phyloP scores from a whole-genome alignment of 1,140 invertebrate species.

The Drosophila neocordata region DNA sequence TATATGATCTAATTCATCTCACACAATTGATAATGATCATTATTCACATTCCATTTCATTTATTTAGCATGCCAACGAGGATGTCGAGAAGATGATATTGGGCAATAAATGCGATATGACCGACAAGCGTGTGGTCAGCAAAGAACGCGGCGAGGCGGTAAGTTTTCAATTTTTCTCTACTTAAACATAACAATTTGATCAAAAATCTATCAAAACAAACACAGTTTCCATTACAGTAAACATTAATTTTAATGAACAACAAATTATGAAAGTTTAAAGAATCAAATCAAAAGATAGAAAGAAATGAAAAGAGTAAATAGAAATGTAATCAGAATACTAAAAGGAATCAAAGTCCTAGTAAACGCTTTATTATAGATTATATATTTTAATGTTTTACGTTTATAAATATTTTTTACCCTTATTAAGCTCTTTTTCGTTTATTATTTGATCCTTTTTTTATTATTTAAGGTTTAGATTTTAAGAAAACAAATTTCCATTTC shows the following conservation, averaged over 20 bases:
- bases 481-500: no score
- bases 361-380: no score
- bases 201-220: neutral
- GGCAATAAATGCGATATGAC: conserved; percentile 99
- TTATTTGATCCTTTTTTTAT: no score
- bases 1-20: neutral
- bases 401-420: no score
- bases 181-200: neutral
- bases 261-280: no score
- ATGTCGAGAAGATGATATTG: conserved; percentile 99
- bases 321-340: no score
- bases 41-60: neutral
- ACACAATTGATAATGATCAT: conserved; percentile 4
- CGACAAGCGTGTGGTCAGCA: conserved; percentile 96
- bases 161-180: conserved; percentile 53
- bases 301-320: no score
- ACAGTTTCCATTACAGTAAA: neutral
- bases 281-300: no score
- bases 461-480: no score
- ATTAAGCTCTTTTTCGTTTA: no score
- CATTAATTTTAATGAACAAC: neutral
- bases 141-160: conserved; percentile 94
- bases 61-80: conserved; percentile 97
- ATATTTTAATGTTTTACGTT: no score
- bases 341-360: no score